phyloP scores from a whole-genome alignment of 2,797 vertebrate genomes.

The Sebastes diaconus region DNA sequence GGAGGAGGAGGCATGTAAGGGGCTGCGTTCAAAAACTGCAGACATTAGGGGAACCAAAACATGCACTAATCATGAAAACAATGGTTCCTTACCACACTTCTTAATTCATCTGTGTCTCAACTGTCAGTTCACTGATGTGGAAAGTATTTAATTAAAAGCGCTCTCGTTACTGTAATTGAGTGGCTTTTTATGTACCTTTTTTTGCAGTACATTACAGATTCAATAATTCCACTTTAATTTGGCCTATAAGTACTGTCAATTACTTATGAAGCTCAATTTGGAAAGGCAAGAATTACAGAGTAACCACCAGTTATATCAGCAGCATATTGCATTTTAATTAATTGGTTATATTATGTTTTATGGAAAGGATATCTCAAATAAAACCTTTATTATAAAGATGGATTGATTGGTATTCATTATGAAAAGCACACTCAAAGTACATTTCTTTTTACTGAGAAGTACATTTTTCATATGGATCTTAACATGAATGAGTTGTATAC shows the following conservation, averaged over 20 bases:
- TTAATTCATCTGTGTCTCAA: constrained; percentile 32
- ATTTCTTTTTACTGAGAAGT: background rate
- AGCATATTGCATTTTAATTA: constrained; percentile 1
- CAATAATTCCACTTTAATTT: constrained; percentile 48
- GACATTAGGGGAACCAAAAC: too few relatives aligned
- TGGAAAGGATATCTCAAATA: background rate
- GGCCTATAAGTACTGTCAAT: constrained; percentile 18
- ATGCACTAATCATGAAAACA: too few relatives aligned
- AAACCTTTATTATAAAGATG: background rate
- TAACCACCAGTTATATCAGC: background rate
- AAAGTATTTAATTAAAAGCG: constrained; percentile 57
- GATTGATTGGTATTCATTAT: background rate
- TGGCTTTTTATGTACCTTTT: constrained; percentile 37
- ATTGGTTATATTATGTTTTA: background rate
- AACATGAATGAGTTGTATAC: background rate
- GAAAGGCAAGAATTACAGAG: constrained; percentile 19
- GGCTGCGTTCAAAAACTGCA: too few relatives aligned
- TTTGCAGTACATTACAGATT: constrained; percentile 41
- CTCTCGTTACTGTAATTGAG: constrained; percentile 34
- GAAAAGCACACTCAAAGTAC: background rate
- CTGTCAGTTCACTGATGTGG: constrained; percentile 38
- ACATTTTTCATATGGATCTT: background rate
- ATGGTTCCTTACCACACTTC: background rate
- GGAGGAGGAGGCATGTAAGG: too few relatives aligned
- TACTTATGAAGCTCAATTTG: constrained; percentile 15